Evolutionary conservation across 1,140 invertebrate species (phyloP), one percentile per base, ranked within the genome.

Genomic region (Polypedilum vanderplanki): DNA sequence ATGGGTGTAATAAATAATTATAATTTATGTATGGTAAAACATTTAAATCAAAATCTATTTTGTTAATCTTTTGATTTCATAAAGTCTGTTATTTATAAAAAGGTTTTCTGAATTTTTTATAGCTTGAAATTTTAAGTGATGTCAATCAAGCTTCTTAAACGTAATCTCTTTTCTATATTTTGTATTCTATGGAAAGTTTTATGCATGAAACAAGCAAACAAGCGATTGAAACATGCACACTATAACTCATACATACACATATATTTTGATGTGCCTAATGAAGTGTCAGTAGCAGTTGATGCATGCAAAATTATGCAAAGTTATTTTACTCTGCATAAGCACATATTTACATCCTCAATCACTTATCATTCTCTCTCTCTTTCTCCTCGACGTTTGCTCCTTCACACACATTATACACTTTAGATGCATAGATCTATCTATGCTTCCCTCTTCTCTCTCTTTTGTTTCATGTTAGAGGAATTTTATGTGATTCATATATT

Each of bases 311-410:
- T 57, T 46, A 46, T 46, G 41, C 41, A 46, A 46, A 46, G 41
- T 46, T 57, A 15, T 57, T 57, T 8, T n/a, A 4, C 15, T 57
- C 46, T 57, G 46, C n/a, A 12, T 12, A 12, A 57, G 46, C 46
- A 57, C 46, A 57, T 57, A 57, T 57, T 57, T 57, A 57, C 46
- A 57, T 57, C 46, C 46, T 57, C 46, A 57, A 57, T 57, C 46
- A 57, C 46, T 57, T 57, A 57, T 57, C 46, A 12, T 12, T 57
- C 12, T 57, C 46, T 57, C 12, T 57, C 4, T 57, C n/a, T n/a
- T 57, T 57, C 4, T 57, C n/a, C 4, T 57, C 46, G 46, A n/a
- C 12, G n/a, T 57, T 33, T 33, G 24, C 24, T 33, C 5, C 5
- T 33, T 5, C 24, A 33, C 24, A 33, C 24, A 33, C 24, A 3